phyloP scores from a whole-genome alignment of 2,113 vertebrate genomes.

The Entosphenus tridentatus region DNA sequence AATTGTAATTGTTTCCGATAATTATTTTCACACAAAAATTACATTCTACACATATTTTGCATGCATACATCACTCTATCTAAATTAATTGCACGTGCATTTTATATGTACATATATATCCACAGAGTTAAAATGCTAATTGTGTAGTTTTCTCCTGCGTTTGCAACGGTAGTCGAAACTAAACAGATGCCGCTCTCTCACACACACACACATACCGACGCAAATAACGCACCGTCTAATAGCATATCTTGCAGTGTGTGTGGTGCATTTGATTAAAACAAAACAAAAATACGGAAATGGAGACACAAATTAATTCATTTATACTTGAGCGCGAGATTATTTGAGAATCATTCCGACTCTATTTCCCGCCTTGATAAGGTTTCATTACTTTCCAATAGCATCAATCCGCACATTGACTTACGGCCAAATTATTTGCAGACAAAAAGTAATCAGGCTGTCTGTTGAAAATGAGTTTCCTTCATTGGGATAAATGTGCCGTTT shows the following conservation, averaged over 20 bases:
- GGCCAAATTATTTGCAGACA: not conserved
- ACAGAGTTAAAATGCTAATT: not conserved
- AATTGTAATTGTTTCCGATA: too few relatives aligned
- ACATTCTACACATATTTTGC: too few relatives aligned
- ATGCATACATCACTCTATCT: too few relatives aligned
- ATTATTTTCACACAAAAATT: too few relatives aligned
- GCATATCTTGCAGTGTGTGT: not conserved
- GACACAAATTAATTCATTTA: not conserved
- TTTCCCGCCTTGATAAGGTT: too few relatives aligned
- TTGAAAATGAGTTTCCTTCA: not conserved
- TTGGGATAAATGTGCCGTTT: not conserved
- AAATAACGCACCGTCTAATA: not conserved
- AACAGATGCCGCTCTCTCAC: not conserved
- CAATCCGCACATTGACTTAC: too few relatives aligned
- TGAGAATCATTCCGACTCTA: too few relatives aligned
- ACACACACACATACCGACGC: not conserved
- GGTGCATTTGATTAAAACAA: not conserved
- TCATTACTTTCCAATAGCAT: too few relatives aligned
- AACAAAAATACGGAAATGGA: not conserved
- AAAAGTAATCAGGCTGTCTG: not conserved
- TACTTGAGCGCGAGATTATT: not conserved
- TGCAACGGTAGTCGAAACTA: not conserved
- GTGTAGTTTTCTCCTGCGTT: not conserved
- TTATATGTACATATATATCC: not conserved
- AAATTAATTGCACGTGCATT: too few relatives aligned